Base-by-base conservation (phyloP, 2,797 vertebrate genomes). In the Rhinogobio ventralis region DNA sequence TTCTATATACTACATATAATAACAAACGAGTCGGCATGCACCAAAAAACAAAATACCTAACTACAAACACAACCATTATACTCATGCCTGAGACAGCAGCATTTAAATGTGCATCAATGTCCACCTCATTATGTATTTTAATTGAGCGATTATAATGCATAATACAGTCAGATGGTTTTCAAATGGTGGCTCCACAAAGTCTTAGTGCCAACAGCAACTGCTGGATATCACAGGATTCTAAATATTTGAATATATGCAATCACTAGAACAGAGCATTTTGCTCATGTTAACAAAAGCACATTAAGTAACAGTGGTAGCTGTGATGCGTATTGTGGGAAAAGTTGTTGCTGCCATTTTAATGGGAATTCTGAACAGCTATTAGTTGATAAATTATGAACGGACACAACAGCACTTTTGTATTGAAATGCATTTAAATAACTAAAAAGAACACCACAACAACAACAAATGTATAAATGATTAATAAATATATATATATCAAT, bases 181-280 rank as follows among this genome's bases (percentile, higher is more conserved):
- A 68, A 57, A 81, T 25, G 10, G 10, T 68, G 8, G 78, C 33
- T 42, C 28, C 5, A 39, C 51, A 81, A 81, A 81, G 10, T 71
- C n/a, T 42, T n/a, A 20, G n/a, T 45, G 49, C 25, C 36, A 23
- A 57, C 8, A 42, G 28, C 28, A 42, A 80, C 8, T 81, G 33
- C 23, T 69, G n/a, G 3, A 64, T 64, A 51, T 39, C 49, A 51
- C 30, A 36, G 14, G 9, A 25, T 46, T 79, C 11, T 5, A 71
- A 81, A 30, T 57, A 13, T 30, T 55, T 66, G 0, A 13, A 64
- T 20, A 64, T 20, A 23, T 25, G 64, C 23, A 55, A 25, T 69
- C 79, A 25, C 7, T 53, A 15, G 13, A 53, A 79, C 1, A 39
- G 14, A 36, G 23, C 46, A 79, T 67, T 68, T 39, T 17, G 20